phyloP scores from a whole-genome alignment of 2,113 vertebrate genomes.

The Emydura subglobosa region DNA sequence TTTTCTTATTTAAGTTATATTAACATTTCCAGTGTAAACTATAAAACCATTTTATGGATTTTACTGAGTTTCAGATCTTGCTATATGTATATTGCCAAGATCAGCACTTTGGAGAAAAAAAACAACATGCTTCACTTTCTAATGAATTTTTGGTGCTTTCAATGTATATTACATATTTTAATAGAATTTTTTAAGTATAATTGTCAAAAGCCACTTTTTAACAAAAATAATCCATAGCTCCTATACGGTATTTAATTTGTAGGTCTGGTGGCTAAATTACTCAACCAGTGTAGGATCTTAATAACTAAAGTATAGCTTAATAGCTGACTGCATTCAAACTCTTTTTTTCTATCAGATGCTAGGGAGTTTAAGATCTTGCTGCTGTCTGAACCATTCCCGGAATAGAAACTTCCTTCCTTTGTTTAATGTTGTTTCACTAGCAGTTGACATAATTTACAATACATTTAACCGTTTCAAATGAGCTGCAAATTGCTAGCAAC shows the following conservation, averaged over 20 bases:
- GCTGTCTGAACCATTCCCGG: background rate
- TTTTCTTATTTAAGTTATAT: background rate
- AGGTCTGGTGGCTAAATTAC: background rate
- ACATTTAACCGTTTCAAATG: background rate
- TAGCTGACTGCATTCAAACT: background rate
- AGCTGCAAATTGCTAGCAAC: background rate
- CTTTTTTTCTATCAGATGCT: background rate
- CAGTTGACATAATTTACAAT: background rate
- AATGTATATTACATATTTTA: background rate
- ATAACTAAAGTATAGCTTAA: background rate
- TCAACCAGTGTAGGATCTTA: background rate
- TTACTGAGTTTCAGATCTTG: background rate
- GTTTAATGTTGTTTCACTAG: background rate
- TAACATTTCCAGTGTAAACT: background rate
- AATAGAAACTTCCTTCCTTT: background rate
- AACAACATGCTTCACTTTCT: background rate
- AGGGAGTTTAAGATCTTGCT: background rate
- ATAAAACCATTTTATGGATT: background rate
- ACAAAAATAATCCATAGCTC: background rate
- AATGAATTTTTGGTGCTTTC: background rate
- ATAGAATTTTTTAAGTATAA: background rate
- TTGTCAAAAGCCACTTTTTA: background rate
- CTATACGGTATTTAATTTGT: background rate
- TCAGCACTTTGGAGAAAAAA: background rate
- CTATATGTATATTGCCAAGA: background rate